Evolutionary conservation across 2,113 vertebrate genomes (phyloP).

Genomic region (Sylvietta virens): DNA sequence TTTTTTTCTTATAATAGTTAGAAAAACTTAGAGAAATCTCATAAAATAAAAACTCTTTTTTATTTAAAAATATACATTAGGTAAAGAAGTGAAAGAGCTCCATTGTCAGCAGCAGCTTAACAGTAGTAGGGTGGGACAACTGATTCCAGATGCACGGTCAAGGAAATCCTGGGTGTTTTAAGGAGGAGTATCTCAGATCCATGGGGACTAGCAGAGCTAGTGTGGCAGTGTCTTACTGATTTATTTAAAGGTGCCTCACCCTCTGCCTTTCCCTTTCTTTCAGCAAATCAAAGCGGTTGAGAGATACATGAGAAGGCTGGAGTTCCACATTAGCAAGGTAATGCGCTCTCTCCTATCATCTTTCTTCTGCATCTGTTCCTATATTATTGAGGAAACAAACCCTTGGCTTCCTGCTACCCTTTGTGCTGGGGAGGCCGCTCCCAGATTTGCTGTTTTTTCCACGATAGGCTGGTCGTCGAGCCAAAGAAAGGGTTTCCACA

Average conservation of each 20-base stretch:
- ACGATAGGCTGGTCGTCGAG: not conserved
- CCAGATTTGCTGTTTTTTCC: not conserved
- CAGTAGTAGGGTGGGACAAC: not conserved
- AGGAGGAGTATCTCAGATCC: not conserved
- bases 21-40: not conserved
- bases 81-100: not conserved
- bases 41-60: not conserved
- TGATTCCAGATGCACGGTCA: not conserved
- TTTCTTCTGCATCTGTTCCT: not conserved
- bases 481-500: not conserved
- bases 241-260: not conserved
- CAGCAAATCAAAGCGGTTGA: conserved; percentile 98
- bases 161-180: not conserved
- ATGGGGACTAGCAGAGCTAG: not conserved
- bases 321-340: conserved; percentile 99
- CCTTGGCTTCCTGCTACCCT: not conserved
- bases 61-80: not conserved
- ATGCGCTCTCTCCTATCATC: not conserved
- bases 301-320: conserved; percentile 93
- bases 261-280: conserved; percentile 47
- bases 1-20: not conserved
- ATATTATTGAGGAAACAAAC: not conserved
- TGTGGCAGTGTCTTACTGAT: not conserved
- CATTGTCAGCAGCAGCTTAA: not conserved
- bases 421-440: not conserved